Conservation (phyloP, 2,888 invertebrate genomes). For the Netelia fuscicornis region DNA sequence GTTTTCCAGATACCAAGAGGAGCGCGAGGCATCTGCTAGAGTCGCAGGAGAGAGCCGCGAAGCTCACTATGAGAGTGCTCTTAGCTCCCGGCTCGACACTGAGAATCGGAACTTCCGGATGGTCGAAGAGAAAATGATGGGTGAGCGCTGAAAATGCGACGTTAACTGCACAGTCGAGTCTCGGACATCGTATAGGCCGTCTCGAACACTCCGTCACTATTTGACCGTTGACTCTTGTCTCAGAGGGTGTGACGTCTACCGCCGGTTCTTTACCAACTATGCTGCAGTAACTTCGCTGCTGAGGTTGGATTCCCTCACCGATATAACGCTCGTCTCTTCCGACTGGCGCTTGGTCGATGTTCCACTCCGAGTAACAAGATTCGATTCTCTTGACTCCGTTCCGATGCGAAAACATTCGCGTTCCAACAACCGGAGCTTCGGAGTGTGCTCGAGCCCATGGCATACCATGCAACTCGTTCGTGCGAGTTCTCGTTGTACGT, state of each 20-base stretch:
- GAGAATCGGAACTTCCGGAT: conserved; percentile 85
- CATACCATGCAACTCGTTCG: conserved; percentile 58
- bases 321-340: conserved; percentile 5
- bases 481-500: conserved; percentile 33
- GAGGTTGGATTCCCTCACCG: conserved; percentile 63
- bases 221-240: conserved; percentile 75
- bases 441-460: conserved; percentile 68
- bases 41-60: conserved; percentile 76
- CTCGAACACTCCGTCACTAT: conserved; percentile 79
- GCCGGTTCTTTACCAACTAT: conserved; percentile 68
- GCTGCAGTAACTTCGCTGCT: conserved; percentile 73
- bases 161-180: conserved; percentile 85
- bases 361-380: conserved; percentile 59
- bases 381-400: conserved; percentile 54
- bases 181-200: conserved; percentile 86
- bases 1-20: conserved; percentile 80
- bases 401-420: conserved; percentile 49
- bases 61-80: conserved; percentile 80
- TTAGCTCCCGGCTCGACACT: conserved; percentile 80
- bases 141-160: conserved; percentile 86
- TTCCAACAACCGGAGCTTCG: conserved; percentile 40
- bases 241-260: conserved; percentile 67
- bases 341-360: conserved; percentile 39
- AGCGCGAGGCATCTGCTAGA: conserved; percentile 82
- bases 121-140: conserved; percentile 87